Conservation (phyloP, 2,888 invertebrate species). For the Nomada hirtipes region DNA sequence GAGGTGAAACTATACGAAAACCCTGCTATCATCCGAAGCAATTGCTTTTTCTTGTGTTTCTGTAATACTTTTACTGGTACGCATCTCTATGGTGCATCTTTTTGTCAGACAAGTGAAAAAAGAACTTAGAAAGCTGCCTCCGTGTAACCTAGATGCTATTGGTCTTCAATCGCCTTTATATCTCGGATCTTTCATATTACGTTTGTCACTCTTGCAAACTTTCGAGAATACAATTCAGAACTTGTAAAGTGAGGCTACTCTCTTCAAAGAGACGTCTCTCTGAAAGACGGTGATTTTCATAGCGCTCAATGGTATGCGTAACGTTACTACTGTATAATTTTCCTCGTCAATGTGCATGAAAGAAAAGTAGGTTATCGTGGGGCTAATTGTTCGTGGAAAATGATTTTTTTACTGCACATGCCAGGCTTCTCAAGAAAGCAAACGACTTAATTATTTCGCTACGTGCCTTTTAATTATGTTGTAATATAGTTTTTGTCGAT, state of each 20-base stretch:
- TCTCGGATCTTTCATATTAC: neutral
- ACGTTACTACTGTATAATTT: neutral
- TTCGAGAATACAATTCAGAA: neutral
- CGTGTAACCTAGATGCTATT: conserved; percentile 19
- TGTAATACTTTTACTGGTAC: conserved; percentile 27
- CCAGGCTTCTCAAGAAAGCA: no score
- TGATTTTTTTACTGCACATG: neutral
- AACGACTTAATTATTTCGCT: neutral
- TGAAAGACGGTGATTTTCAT: conserved; percentile 11
- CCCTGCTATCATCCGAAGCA: conserved; percentile 1
- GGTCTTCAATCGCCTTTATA: neutral
- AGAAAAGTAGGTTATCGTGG: conserved; percentile 1
- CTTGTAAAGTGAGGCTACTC: neutral
- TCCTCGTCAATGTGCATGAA: conserved; percentile 7
- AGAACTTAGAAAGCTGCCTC: conserved; percentile 26
- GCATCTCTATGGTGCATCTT: conserved; percentile 1
- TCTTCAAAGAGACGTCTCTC: neutral
- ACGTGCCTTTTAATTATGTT: neutral
- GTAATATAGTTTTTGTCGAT: neutral
- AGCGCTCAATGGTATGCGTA: neutral
- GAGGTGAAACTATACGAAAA: neutral
- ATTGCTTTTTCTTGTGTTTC: conserved; percentile 1
- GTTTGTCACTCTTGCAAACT: conserved; percentile 9
- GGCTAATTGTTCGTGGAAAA: conserved; percentile 14
- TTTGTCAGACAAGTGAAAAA: conserved; percentile 20